Base-by-base conservation (phyloP, 2,113 vertebrate genomes). In the Limanda limanda region DNA sequence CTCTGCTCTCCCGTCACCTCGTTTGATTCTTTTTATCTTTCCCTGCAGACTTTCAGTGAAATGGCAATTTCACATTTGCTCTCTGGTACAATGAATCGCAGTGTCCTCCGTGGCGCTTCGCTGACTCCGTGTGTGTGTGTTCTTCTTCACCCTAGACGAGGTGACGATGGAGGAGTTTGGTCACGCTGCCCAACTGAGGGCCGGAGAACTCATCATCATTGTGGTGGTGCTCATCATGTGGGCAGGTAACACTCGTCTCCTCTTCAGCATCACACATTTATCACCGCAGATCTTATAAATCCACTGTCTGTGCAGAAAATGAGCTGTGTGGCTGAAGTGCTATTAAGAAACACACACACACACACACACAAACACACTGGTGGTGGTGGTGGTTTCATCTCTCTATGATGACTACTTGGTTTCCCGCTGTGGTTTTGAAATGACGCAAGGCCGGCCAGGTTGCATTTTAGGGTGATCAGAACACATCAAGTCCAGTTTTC, bases 171-270 rank as follows among this genome's bases (percentile, higher is more conserved):
- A 97, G 89, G 97, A 97, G 92, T 93, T 97, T 89, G 96, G 90
- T 10, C 95, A 95, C 88, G 94, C 95, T 2, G 90, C 93, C 40
- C 96, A 98, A 92, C 94, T 99, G 81, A 94, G 96, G 79, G 97
- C 96, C 0, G 97, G 97, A 25, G 97, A 99, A 82, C 94, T 97
- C 60, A 96, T 99, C 93, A 99, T 98, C 92, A 98, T 99, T 5
- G 96, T 97, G 0, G 97, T 98, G 91, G 97, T 99, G 88, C 92
- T 99, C 83, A 94, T 99, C 85, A 99, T 99, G 97, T 99, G 97
- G 97, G 97, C 97, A 89, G 97, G 97, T 99, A 92, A 94, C 69
- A 42, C 68, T 71, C 65, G 42, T 79, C 68, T 71, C 64, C 48
- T 79, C 60, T 24, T 68, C 45, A n/a, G 56, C 20, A 10, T 55